phyloP scores from a whole-genome alignment of 2,797 vertebrate genomes.

The Lepus townsendii region DNA sequence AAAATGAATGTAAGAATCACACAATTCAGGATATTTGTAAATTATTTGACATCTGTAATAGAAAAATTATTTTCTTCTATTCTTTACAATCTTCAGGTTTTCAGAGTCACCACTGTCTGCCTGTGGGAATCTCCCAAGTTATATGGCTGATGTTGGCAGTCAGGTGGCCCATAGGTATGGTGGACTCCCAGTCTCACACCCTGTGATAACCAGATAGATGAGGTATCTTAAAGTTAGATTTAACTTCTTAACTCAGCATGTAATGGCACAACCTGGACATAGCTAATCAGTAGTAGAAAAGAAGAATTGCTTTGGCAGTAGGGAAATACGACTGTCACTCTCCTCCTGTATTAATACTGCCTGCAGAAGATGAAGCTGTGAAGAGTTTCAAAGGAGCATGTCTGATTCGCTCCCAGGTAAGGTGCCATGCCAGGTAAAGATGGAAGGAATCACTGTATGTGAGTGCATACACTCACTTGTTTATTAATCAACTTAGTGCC shows the following conservation, averaged over 20 bases:
- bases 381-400: neutral
- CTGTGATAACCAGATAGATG: neutral
- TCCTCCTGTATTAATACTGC: neutral
- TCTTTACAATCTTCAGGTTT: neutral
- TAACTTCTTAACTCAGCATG: neutral
- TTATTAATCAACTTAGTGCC: neutral
- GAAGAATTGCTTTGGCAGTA: neutral
- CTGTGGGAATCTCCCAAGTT: neutral
- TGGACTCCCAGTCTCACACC: neutral
- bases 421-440: too few relatives aligned
- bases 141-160: neutral
- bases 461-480: neutral
- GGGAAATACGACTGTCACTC: neutral
- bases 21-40: neutral
- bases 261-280: neutral
- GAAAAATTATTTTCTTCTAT: neutral
- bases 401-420: neutral
- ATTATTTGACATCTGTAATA: neutral
- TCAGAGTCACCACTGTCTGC: neutral
- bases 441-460: neutral
- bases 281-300: neutral
- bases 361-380: neutral
- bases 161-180: neutral
- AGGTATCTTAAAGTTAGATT: neutral
- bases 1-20: neutral